Evolutionary conservation across 2,113 vertebrate species (phyloP).

Genomic region (Oceanodroma tethys): DNA sequence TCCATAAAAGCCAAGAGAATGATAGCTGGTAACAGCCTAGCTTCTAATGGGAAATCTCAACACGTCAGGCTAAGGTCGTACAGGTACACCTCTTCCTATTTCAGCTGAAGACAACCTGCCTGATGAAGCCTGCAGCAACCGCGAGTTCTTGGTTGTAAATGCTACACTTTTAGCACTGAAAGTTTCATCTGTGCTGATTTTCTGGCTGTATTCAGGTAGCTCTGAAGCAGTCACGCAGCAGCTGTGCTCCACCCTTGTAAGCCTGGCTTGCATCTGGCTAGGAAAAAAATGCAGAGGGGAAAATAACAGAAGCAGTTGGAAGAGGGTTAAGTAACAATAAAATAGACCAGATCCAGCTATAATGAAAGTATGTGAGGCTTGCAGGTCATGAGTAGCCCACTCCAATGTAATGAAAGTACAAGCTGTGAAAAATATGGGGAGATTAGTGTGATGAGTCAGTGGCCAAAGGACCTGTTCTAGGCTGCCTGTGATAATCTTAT

Average conservation of each 20-base stretch:
- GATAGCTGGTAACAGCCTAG: not conserved
- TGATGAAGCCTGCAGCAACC: not conserved
- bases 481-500: not conserved
- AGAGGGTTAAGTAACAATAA: not conserved
- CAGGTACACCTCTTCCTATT: not conserved
- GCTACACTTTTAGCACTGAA: not conserved
- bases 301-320: not conserved
- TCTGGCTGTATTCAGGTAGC: not conserved
- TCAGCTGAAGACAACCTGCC: not conserved
- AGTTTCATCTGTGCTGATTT: not conserved
- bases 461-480: not conserved
- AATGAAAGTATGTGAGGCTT: not conserved
- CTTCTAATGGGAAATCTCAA: not conserved
- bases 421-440: not conserved
- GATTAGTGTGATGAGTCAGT: not conserved
- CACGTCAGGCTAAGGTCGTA: not conserved
- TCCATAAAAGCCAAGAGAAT: not conserved
- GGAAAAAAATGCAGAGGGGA: not conserved
- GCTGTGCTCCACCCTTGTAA: not conserved
- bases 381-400: not conserved
- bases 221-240: not conserved
- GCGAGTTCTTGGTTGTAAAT: not conserved
- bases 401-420: not conserved
- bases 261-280: not conserved
- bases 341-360: not conserved